Percentiles rank a stretch among this genome's conserved stretches.
Conservation (phyloP, 2,888 invertebrate genomes). For the Drosophila meridionalis region DNA sequence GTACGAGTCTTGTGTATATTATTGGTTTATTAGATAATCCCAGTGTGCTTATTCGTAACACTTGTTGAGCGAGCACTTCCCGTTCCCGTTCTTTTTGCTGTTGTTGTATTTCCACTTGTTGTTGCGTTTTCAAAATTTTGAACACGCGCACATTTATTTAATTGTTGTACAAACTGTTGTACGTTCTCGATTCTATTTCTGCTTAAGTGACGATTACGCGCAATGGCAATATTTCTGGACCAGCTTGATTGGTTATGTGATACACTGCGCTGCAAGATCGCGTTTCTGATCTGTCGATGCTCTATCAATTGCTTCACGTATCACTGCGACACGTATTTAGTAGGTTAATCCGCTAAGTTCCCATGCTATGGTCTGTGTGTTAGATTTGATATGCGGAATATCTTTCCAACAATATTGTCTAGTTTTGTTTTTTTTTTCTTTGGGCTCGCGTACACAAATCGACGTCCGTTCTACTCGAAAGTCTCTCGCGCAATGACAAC, state of each 20-base stretch:
- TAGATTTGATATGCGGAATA: conserved; percentile 27
- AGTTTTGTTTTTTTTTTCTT: conserved; percentile 6
- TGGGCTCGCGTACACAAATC: conserved; percentile 8
- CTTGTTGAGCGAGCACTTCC: conserved; percentile 75
- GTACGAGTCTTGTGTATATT: conserved; percentile 33
- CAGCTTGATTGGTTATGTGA: conserved; percentile 32
- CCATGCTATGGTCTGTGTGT: conserved; percentile 37
- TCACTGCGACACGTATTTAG: conserved; percentile 35
- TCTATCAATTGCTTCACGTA: conserved; percentile 3
- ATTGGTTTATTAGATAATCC: conserved; percentile 79
- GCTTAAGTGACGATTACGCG: conserved; percentile 36
- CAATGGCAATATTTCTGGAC: conserved; percentile 19
- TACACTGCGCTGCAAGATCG: conserved; percentile 30
- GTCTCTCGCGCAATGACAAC: conserved; percentile 62
- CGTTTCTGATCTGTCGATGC: conserved; percentile 4
- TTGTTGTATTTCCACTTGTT: conserved; percentile 64
- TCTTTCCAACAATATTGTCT: conserved; percentile 40
- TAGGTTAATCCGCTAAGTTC: conserved; percentile 33
- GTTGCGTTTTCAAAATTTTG: conserved; percentile 43
- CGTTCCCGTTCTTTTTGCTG: conserved; percentile 48
- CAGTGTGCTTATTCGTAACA: conserved; percentile 53
- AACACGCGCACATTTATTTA: conserved; percentile 62
- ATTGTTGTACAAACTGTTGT: conserved; percentile 41
- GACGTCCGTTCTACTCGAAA: conserved; percentile 47
- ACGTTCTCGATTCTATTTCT: conserved; percentile 39